Evolutionary conservation across 2,888 invertebrate genomes (phyloP).

Genomic region (Anthrax anthrax): DNA sequence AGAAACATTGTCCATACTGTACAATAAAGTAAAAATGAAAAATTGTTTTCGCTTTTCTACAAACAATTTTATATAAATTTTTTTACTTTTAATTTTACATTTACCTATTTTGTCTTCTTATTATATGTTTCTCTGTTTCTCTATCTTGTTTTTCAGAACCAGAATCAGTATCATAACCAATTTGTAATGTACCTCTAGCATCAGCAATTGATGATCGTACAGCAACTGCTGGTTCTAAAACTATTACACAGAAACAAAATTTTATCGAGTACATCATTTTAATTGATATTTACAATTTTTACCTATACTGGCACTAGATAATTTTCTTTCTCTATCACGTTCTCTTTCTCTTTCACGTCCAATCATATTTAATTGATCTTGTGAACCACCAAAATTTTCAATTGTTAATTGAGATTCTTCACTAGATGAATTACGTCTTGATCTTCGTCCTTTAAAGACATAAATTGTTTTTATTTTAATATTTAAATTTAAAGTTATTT

Average conservation of each 20-base stretch:
- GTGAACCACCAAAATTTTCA: conserved; percentile 86
- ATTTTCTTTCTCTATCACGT: conserved; percentile 32
- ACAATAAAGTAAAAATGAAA: not conserved
- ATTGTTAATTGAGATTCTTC: conserved; percentile 84
- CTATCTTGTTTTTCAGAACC: conserved; percentile 46
- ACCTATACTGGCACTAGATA: conserved; percentile 32
- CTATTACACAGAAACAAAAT: too few species aligned
- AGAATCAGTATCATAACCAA: conserved; percentile 49
- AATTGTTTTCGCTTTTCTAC: too few species aligned
- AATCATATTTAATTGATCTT: conserved; percentile 74
- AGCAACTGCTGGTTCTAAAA: conserved; percentile 48
- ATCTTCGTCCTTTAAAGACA: conserved; percentile 65
- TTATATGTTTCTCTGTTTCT: conserved; percentile 40
- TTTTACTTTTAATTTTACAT: conserved; percentile 16
- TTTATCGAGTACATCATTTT: not conserved
- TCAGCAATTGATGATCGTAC: conserved; percentile 63
- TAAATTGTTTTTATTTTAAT: not conserved
- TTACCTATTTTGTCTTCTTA: conserved; percentile 48
- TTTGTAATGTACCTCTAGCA: conserved; percentile 52
- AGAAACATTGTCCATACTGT: conserved; percentile 35
- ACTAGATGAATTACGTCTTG: conserved; percentile 66
- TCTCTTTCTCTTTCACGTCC: conserved; percentile 61
- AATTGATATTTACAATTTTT: conserved; percentile 4
- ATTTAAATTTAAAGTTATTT: too few species aligned
- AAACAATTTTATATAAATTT: too few species aligned